Evolutionary conservation across 2,888 invertebrate species (phyloP).

Genomic region (Merodon equestris): DNA sequence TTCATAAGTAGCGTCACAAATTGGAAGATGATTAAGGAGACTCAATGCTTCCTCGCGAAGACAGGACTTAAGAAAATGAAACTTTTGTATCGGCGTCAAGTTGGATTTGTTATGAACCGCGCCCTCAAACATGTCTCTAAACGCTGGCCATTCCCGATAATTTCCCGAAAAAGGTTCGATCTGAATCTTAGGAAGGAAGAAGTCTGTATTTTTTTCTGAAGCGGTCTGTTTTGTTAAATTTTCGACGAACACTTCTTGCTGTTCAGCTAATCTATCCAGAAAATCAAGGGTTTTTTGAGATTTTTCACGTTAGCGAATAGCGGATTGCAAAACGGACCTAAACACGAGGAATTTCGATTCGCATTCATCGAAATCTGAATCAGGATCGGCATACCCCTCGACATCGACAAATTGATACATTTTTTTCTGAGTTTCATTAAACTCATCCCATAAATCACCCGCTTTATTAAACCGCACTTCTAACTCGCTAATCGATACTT

Average conservation of each 20-base stretch:
- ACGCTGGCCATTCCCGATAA: too few species aligned
- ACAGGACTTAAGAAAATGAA: conserved; percentile 18
- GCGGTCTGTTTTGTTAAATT: too few species aligned
- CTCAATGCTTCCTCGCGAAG: conserved; percentile 5
- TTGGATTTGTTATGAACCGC: conserved; percentile 17
- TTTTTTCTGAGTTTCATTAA: not conserved
- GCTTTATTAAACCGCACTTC: not conserved
- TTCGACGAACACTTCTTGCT: too few species aligned
- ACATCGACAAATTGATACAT: not conserved
- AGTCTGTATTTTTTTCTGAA: not conserved
- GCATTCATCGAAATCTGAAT: conserved; percentile 17
- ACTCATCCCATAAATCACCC: not conserved
- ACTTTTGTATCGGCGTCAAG: conserved; percentile 20
- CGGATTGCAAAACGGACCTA: not conserved
- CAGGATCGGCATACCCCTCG: conserved; percentile 6
- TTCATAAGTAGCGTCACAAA: conserved; percentile 4
- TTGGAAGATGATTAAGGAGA: conserved; percentile 13
- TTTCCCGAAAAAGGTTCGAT: too few species aligned
- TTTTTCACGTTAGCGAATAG: conserved; percentile 3
- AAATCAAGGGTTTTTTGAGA: not conserved
- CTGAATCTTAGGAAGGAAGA: conserved; percentile 12
- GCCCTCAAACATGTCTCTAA: conserved; percentile 17
- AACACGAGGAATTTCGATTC: too few species aligned
- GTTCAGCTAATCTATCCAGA: not conserved
- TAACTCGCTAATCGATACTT: not conserved